These are phyloP conservation scores for Melanotaenia parkinsoni DNA, from an alignment of 2,797 vertebrate species.

Conservation along the genomic window DNA sequence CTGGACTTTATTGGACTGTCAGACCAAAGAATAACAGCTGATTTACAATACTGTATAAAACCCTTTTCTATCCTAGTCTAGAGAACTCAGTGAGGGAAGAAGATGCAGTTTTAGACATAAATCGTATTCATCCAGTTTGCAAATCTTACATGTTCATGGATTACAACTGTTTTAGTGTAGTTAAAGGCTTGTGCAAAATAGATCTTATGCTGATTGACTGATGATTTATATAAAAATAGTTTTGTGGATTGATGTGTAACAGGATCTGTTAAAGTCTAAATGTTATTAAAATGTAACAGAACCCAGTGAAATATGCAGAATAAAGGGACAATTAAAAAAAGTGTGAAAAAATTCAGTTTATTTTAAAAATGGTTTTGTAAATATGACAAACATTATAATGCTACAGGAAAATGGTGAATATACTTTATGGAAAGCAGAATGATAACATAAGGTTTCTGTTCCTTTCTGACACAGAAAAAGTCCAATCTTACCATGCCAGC, in stretches of 20 bases:
- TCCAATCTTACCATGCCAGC: slow-evolving; percentile 39
- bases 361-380: slow-evolving; percentile 40
- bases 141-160: background rate
- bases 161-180: background rate
- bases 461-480: slow-evolving; percentile 62
- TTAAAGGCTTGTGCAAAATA: background rate
- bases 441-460: slow-evolving; percentile 35
- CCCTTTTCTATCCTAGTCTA: slow-evolving; percentile 5
- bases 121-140: slow-evolving; percentile 4
- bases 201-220: background rate
- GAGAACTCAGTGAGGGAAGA: slow-evolving; percentile 14
- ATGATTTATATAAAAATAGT: background rate
- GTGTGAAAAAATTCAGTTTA: slow-evolving; percentile 50
- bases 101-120: slow-evolving; percentile 3
- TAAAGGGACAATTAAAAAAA: background rate
- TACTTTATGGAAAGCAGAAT: slow-evolving; percentile 32
- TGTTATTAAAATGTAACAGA: background rate
- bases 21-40: slow-evolving; percentile 4
- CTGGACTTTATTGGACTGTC: background rate
- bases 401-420: slow-evolving; percentile 56
- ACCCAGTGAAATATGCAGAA: background rate
- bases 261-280: background rate
- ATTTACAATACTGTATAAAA: slow-evolving; percentile 18
- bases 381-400: slow-evolving; percentile 52
- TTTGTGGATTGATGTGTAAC: background rate